These are phyloP conservation scores for Geophilus truncorum DNA, from an alignment of 2,888 invertebrate species.

Conservation along the genomic window DNA sequence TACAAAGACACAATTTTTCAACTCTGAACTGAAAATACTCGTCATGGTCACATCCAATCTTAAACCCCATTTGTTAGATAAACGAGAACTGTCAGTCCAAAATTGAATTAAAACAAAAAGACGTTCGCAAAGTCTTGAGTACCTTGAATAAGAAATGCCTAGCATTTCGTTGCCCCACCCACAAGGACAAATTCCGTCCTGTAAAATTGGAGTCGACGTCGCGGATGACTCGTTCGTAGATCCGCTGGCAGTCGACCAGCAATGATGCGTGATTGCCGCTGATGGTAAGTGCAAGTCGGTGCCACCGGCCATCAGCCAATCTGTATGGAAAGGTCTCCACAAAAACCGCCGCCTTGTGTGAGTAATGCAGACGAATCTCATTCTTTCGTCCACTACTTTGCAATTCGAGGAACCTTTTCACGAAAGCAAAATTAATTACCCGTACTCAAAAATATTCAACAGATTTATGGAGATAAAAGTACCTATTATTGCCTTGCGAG, in stretches of 20 bases:
- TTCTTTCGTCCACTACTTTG: conserved; percentile 83
- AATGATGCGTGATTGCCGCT: conserved; percentile 73
- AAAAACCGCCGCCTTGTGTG: conserved; percentile 53
- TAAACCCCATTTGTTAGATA: no score
- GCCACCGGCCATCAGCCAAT: conserved; percentile 83
- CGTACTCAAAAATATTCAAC: background rate
- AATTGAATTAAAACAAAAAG: no score
- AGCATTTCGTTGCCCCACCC: conserved; percentile 81
- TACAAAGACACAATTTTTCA: no score
- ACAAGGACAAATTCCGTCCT: conserved; percentile 57
- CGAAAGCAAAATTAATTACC: background rate
- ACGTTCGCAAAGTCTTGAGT: no score
- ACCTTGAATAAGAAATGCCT: conserved; percentile 85
- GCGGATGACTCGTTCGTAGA: conserved; percentile 69
- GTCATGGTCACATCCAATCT: no score
- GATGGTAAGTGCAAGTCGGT: conserved; percentile 73
- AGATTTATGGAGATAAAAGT: background rate
- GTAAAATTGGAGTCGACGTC: conserved; percentile 61
- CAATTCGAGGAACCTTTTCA: conserved; percentile 73
- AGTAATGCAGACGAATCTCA: conserved; percentile 77
- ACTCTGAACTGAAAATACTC: no score
- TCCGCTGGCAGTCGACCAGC: conserved; percentile 77
- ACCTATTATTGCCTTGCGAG: conserved; percentile 44
- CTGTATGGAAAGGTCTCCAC: conserved; percentile 83
- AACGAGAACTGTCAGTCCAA: no score